A percentile compares a stretch with the other conserved stretches of the same genome.
These are phyloP conservation scores for Drosophila merina DNA, from an alignment of 2,888 invertebrate species.

Conservation along the genomic window DNA sequence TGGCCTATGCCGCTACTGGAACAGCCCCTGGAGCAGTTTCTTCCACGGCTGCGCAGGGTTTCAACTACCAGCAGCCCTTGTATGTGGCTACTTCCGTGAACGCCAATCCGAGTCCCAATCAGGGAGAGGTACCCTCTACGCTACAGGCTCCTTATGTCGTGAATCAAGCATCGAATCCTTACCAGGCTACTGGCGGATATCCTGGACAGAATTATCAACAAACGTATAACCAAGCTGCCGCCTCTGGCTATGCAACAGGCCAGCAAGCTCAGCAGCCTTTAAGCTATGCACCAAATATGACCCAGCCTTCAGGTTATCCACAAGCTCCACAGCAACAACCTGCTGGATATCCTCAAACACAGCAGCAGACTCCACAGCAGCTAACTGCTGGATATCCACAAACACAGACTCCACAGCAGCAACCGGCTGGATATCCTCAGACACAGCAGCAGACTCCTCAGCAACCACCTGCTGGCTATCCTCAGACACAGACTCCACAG, in stretches of 20 bases:
- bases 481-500: constrained; percentile 17
- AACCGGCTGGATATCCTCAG: constrained; percentile 8
- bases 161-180: constrained; percentile 23
- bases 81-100: constrained; percentile 72
- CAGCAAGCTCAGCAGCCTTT: constrained; percentile 11
- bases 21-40: constrained; percentile 11
- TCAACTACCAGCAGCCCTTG: constrained; percentile 59
- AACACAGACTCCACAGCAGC: constrained; percentile 18
- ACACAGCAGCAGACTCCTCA: constrained; percentile 22
- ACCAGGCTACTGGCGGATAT: constrained; percentile 9
- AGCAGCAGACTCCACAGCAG: constrained; percentile 25
- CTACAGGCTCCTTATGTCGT: constrained; percentile 55
- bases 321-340: constrained; percentile 18
- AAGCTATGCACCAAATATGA: constrained; percentile 24
- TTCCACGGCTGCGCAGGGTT: constrained; percentile 35
- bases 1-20: constrained; percentile 21
- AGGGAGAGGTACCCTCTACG: constrained; percentile 26
- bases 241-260: constrained; percentile 5
- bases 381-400: constrained; percentile 2
- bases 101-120: constrained; percentile 11
- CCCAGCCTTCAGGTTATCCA: constrained; percentile 9
- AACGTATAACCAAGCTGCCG: neutral
- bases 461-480: constrained; percentile 11
- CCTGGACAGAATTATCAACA: constrained; percentile 17
- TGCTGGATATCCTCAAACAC: constrained; percentile 11